A percentile compares a stretch with the other conserved stretches of the same genome.
Conservation (phyloP, 2,797 vertebrate genomes). For the Tadarida brasiliensis region DNA sequence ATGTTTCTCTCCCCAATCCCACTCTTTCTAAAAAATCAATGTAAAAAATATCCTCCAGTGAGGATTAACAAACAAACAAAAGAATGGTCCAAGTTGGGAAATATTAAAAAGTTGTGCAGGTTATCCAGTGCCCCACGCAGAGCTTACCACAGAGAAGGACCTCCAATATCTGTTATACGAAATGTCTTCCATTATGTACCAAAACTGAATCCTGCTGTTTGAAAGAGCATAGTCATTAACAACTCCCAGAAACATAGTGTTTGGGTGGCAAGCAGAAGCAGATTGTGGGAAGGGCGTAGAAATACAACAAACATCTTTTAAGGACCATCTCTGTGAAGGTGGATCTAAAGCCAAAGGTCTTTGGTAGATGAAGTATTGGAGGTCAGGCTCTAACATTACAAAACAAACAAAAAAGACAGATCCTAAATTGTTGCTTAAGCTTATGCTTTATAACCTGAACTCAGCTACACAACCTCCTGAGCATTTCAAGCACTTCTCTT, state of each 20-base stretch:
- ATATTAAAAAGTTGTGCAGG: neutral
- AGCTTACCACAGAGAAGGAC: neutral
- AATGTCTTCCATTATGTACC: neutral
- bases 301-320: slow-evolving; percentile 7
- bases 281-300: neutral
- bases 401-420: neutral
- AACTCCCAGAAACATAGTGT: neutral
- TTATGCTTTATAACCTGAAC: neutral
- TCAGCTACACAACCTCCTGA: neutral
- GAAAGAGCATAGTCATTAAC: neutral
- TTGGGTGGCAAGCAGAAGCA: neutral
- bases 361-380: neutral
- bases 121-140: neutral
- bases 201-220: neutral
- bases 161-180: neutral
- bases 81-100: neutral
- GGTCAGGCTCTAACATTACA: neutral
- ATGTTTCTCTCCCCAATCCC: too few relatives aligned
- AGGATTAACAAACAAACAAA: too few relatives aligned
- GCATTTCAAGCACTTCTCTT: slow-evolving; percentile 51
- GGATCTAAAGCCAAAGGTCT: slow-evolving; percentile 11
- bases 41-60: too few relatives aligned
- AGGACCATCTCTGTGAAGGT: neutral
- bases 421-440: neutral
- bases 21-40: too few relatives aligned